Conservation (phyloP, 2,888 invertebrate genomes). For the Limnephilus marmoratus region DNA sequence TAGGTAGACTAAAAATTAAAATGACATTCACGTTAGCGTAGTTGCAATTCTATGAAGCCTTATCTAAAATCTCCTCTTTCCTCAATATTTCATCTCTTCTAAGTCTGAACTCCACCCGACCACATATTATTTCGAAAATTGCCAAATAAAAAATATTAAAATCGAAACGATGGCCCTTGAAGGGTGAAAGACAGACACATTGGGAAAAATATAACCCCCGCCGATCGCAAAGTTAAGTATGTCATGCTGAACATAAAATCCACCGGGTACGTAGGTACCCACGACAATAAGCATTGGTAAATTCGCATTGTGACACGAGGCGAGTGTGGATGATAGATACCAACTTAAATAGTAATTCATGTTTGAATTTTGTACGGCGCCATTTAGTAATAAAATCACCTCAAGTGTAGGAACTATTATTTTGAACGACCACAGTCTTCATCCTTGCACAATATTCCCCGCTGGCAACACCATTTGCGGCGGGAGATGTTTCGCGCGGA, state of each 20-base stretch:
- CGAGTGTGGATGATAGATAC: background rate
- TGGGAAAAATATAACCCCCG: no score
- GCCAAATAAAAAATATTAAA: no score
- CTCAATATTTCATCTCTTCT: no score
- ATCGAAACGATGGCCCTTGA: no score
- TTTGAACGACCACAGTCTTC: background rate
- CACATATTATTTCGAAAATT: no score
- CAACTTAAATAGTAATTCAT: background rate
- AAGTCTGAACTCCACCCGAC: no score
- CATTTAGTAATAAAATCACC: background rate
- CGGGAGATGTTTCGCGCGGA: background rate
- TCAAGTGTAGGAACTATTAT: background rate
- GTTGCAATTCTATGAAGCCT: no score
- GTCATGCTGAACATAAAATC: background rate
- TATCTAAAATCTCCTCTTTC: no score
- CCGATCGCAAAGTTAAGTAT: background rate
- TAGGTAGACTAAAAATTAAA: no score
- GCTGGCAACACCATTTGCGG: background rate
- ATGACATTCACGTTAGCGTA: no score
- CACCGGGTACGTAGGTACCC: background rate
- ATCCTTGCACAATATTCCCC: background rate
- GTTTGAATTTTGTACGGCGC: background rate
- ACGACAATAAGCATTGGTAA: background rate
- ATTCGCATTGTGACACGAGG: background rate
- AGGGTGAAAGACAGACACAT: no score